Evolutionary conservation across 2,113 vertebrate species (phyloP).

Genomic region (Pleuronectes platessa): DNA sequence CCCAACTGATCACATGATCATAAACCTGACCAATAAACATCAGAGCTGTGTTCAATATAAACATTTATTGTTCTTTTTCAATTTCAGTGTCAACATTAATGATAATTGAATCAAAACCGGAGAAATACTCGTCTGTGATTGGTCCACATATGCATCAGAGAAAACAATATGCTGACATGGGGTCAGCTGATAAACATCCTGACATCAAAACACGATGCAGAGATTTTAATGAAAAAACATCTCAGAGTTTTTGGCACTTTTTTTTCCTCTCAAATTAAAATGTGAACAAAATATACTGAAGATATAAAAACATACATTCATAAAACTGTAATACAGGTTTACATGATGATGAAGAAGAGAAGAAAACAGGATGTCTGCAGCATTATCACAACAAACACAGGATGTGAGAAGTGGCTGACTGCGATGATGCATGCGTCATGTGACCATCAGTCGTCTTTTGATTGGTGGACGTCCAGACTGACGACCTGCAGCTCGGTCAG

Average conservation of each 20-base stretch:
- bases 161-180: neutral
- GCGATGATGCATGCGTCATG: neutral
- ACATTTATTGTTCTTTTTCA: neutral
- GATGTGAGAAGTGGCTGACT: neutral
- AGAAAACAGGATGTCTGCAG: conserved; percentile 9
- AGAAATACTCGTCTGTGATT: neutral
- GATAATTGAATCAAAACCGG: neutral
- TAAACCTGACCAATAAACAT: neutral
- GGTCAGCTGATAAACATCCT: neutral
- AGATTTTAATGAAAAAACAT: neutral
- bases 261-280: neutral
- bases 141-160: neutral
- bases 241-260: neutral
- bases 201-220: neutral
- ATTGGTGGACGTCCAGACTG: conserved; percentile 90
- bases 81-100: neutral
- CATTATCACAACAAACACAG: neutral
- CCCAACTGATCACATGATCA: too few species aligned
- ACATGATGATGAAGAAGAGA: conserved; percentile 4
- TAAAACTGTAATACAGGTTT: neutral
- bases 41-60: neutral
- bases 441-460: conserved; percentile 88
- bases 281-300: neutral
- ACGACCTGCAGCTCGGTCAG: conserved; percentile 95
- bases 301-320: neutral